Percentiles rank a stretch among this genome's conserved stretches.
Evolutionary conservation across 2,113 vertebrate genomes (phyloP).

Genomic region (Eira barbara): DNA sequence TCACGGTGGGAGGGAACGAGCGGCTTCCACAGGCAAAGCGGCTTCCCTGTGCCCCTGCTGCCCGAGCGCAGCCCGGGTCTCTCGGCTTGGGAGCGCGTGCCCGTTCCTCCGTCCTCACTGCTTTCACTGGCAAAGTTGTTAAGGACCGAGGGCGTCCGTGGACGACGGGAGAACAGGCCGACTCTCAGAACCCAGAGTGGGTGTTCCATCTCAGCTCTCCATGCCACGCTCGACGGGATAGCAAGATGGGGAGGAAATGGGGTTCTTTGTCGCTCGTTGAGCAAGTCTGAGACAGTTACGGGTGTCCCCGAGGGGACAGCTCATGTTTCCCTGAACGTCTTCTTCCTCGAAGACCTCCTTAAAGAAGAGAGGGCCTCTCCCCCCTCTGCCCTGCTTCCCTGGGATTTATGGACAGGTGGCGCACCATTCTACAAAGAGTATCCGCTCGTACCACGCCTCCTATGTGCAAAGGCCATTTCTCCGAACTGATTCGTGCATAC

Average conservation of each 20-base stretch:
- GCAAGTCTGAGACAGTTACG: background rate
- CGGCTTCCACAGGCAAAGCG: rapidly evolving
- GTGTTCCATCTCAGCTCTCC: background rate
- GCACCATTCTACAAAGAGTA: rapidly evolving
- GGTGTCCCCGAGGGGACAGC: background rate
- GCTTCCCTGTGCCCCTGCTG: rapidly evolving
- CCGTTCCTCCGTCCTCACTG: rapidly evolving
- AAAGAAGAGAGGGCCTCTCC: background rate
- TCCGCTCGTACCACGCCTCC: background rate
- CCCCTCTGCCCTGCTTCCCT: rapidly evolving
- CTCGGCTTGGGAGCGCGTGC: rapidly evolving
- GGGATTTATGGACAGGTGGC: background rate
- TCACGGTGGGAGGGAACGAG: background rate
- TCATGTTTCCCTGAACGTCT: background rate
- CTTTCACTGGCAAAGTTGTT: background rate
- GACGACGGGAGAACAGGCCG: background rate
- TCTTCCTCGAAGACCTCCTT: background rate
- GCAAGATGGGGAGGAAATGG: background rate
- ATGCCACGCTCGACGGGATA: background rate
- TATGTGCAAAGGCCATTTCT: background rate
- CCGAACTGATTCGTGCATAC: background rate
- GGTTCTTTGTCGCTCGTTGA: background rate
- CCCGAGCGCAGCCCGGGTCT: background rate
- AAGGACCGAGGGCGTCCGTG: background rate
- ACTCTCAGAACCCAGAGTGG: rapidly evolving